These are phyloP conservation scores for Carollia perspicillata DNA, from an alignment of 2,113 vertebrate genomes.

Conservation along the genomic window DNA sequence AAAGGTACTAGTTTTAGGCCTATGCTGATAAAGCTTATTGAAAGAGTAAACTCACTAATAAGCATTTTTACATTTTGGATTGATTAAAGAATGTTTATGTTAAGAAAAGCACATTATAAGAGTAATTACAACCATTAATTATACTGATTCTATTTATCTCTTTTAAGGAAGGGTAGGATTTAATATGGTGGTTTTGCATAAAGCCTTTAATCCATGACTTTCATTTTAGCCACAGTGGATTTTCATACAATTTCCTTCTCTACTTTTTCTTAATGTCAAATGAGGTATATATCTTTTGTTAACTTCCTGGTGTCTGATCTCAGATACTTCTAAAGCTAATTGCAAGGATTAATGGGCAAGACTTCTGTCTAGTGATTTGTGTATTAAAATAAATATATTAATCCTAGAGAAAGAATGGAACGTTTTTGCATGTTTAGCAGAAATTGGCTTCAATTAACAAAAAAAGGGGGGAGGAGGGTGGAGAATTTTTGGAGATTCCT, in stretches of 20 bases:
- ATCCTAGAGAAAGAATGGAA: slow-evolving; percentile 31
- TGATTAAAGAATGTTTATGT: slow-evolving; percentile 73
- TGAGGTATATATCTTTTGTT: slow-evolving; percentile 48
- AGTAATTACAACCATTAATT: slow-evolving; percentile 66
- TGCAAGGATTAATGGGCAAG: slow-evolving; percentile 53
- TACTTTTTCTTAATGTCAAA: slow-evolving; percentile 58
- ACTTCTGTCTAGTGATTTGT: slow-evolving; percentile 49
- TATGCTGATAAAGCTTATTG: slow-evolving; percentile 34
- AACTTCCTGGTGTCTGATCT: slow-evolving; percentile 66
- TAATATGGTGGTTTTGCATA: slow-evolving; percentile 68
- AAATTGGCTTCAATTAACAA: slow-evolving; percentile 4
- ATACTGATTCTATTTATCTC: slow-evolving; percentile 68
- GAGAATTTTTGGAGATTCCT: background rate
- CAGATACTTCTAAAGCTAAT: slow-evolving; percentile 49
- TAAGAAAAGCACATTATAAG: slow-evolving; percentile 52
- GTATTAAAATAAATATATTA: slow-evolving; percentile 40
- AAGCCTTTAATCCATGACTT: slow-evolving; percentile 64
- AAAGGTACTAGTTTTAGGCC: slow-evolving; percentile 20
- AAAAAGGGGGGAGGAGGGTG: background rate
- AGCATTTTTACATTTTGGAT: slow-evolving; percentile 51
- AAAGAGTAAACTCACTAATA: slow-evolving; percentile 57
- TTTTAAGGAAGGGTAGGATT: slow-evolving; percentile 53
- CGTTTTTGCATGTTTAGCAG: slow-evolving; percentile 14
- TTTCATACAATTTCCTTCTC: slow-evolving; percentile 65
- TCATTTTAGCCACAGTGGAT: slow-evolving; percentile 57